Evolutionary conservation across 2,113 vertebrate species (phyloP), one percentile per base, ranked within the genome.

Genomic region (Motacilla alba): DNA sequence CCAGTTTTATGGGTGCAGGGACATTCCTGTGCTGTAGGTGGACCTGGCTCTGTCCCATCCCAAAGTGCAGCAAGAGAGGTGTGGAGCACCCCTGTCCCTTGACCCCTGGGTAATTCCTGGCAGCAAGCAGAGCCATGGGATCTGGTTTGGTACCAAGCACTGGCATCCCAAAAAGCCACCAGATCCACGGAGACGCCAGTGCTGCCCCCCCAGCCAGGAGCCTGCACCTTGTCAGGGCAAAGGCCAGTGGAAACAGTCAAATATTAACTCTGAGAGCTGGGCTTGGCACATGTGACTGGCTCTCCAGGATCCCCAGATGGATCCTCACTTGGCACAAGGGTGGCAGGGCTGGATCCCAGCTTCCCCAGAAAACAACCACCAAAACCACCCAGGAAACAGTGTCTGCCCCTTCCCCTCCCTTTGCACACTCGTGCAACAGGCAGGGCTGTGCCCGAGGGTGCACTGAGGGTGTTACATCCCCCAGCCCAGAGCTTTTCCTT

Each of bases 191-290:
- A 46, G 39, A 20, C 0, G 1, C 27, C 39, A 41, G 41, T 1
- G 1, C 41, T 16, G 6, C 2, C 4, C 11, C 33, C 6, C 3
- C 1, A 0, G 4, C 28, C 21, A 5, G 41, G 31, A 66, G 27
- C 46, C 69, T 13, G 28, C 47, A 24, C 66, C 27, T 58, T 1
- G 2, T 8, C 3, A 1, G 95, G 92, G 69, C 90, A 95, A 96
- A 96, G 95, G 69, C 39, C 27, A 0, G 4, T 6, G 15, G n/a
- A 83, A 83, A 60, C 0, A 0, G 84, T 89, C 74, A 95, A 96
- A 96, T 35, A 96, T 96, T 96, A 96, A 96, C 95, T 80, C 22
- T 7, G 35, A 74, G 89, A 87, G 92, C 69, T 5, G 39, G 83
- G 52, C 52, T 70, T 55, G 49, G 72, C 46, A 44, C 39, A 2